Conservation (phyloP, 2,888 invertebrate species). For the Acanthopleura granulata region DNA sequence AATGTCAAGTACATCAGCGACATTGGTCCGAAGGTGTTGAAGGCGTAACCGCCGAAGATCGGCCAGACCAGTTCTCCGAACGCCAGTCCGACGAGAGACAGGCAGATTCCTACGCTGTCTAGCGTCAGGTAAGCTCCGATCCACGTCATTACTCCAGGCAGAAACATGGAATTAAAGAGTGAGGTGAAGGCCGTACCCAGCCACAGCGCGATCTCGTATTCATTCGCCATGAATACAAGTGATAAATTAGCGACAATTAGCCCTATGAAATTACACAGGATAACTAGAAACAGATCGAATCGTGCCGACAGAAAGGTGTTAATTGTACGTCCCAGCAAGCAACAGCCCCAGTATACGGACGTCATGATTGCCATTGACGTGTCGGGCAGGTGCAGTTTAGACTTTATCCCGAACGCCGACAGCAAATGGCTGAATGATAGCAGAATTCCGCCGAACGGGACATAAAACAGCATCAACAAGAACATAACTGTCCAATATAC, state of each 20-base stretch:
- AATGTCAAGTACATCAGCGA: not conserved
- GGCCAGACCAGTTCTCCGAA: not conserved
- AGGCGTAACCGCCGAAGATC: not conserved
- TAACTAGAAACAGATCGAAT: not conserved
- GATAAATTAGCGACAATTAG: not conserved
- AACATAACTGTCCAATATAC: not conserved
- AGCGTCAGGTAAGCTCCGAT: not conserved
- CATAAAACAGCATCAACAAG: not conserved
- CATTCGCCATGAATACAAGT: not conserved
- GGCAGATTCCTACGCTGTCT: not conserved
- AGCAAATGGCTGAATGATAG: conserved; percentile 5
- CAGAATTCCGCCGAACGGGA: not conserved
- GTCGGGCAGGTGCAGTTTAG: not conserved
- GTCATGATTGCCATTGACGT: conserved; percentile 4
- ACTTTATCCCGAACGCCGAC: not conserved
- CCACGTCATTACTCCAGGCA: conserved; percentile 10
- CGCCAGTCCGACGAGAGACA: not conserved
- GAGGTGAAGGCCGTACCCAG: not conserved
- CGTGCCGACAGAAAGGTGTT: not conserved
- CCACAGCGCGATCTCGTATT: not conserved
- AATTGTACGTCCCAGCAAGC: not conserved
- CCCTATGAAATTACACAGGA: not conserved
- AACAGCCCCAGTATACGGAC: not conserved
- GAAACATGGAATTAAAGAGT: conserved; percentile 3
- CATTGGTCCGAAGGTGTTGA: conserved; percentile 1